Evolutionary conservation across 2,888 invertebrate genomes (phyloP).

Genomic region (Geotrupes spiniger): DNA sequence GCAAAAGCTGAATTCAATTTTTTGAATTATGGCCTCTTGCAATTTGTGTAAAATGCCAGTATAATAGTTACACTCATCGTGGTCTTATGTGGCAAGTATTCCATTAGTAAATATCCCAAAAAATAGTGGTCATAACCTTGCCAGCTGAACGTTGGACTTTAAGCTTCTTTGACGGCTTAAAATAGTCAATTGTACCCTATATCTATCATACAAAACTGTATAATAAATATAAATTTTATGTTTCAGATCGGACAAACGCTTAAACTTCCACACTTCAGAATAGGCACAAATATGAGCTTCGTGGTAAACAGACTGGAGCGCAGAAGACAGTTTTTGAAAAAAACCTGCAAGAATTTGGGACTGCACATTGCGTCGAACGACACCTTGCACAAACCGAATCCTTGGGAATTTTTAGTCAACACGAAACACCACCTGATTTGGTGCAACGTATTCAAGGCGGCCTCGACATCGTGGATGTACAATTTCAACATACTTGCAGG

Average conservation of each 20-base stretch:
- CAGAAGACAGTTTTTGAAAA: constrained; percentile 58
- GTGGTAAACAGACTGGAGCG: constrained; percentile 60
- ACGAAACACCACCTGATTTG: constrained; percentile 77
- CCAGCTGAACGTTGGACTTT: too few species aligned
- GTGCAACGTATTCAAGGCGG: constrained; percentile 82
- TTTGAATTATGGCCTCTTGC: too few species aligned
- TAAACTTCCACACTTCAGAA: constrained; percentile 6
- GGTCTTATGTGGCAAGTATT: too few species aligned
- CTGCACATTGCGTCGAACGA: constrained; percentile 60
- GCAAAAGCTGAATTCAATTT: too few species aligned
- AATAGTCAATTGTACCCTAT: too few species aligned
- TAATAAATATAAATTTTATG: too few species aligned
- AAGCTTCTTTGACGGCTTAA: too few species aligned
- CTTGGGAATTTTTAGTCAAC: constrained; percentile 84
- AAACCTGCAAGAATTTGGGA: constrained; percentile 60
- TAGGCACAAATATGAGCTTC: constrained; percentile 55
- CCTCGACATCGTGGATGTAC: constrained; percentile 91
- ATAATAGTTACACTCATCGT: too few species aligned
- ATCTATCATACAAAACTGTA: too few species aligned
- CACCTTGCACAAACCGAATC: constrained; percentile 66
- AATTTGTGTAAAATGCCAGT: too few species aligned
- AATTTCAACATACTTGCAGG: constrained; percentile 85
- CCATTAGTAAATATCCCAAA: too few species aligned
- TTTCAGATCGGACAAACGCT: constrained; percentile 15
- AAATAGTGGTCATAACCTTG: too few species aligned